Base-by-base conservation (phyloP, 2,113 vertebrate genomes). In the Thinocorus orbignyianus region DNA sequence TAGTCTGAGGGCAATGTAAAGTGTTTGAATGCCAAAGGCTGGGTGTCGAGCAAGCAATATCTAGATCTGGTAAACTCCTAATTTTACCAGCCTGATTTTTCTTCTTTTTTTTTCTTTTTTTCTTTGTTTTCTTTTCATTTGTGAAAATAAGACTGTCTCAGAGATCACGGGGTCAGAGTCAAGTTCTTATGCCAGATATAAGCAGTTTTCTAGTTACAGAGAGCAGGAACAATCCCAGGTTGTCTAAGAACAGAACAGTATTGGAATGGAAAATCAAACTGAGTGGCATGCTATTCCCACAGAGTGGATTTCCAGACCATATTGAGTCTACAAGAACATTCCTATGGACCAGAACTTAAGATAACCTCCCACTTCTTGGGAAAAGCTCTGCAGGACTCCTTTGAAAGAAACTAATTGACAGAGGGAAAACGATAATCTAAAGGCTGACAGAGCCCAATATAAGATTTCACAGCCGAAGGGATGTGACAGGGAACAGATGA, bases 401-500 rank as follows among this genome's bases (percentile, higher is more conserved):
- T 55, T 60, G 35, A 57, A 88, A 80, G n/a, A 86, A 93, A 68
- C 30, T 81, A 92, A 86, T 72, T 57, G 74, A 72, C 28, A 62
- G 28, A 70, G 66, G 35, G 77, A 95, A 94, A 64, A 73, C 12
- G 26, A 77, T 35, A 3, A 64, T 62, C 41, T 72, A 41, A 90
- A 92, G 51, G 48, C 60, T 48, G 94, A 25, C 30, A 92, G 30
- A 95, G 57, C 31, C 58, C 13, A 55, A 12, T 64, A 15, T 22
- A 88, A 77, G 78, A 73, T 70, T 92, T 90, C 84, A 91, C n/a
- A 91, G 30, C 11, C 5, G 4, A 89, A 86, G 62, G 46, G n/a
- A 37, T 73, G 39, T 90, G 83, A 81, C 83, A 89, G 69, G 64
- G 30, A 88, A 78, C 62, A 81, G 70, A 69, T 73, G 54, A 86